Evolutionary conservation across 1,140 invertebrate genomes (phyloP).

Genomic region (Adoxophyes honmai): DNA sequence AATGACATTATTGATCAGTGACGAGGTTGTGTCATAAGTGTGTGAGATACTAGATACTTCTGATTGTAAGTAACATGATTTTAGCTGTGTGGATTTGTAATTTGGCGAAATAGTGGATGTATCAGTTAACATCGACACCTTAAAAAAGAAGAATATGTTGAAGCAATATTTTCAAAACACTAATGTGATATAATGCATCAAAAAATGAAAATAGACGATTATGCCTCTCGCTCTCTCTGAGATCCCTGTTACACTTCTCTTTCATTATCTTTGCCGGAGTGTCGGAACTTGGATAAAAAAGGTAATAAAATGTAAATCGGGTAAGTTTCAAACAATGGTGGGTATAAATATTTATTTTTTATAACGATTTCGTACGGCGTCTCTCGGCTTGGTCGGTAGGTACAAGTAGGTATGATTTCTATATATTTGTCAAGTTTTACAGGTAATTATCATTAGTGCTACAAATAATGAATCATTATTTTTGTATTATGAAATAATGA

Average conservation of each 20-base stretch:
- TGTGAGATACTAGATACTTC: too few relatives aligned
- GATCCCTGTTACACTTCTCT: background rate
- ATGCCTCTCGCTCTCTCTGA: background rate
- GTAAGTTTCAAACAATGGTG: background rate
- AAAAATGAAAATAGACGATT: too few relatives aligned
- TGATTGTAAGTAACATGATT: too few relatives aligned
- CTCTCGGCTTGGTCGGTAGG: slow-evolving; percentile 63
- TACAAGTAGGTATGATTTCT: slow-evolving; percentile 24
- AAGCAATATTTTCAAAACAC: too few relatives aligned
- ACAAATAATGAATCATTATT: background rate
- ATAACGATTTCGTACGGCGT: slow-evolving; percentile 21
- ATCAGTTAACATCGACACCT: too few relatives aligned
- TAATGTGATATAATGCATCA: too few relatives aligned
- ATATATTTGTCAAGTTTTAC: background rate
- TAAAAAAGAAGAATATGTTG: too few relatives aligned
- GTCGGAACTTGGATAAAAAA: background rate
- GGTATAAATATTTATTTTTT: slow-evolving; percentile 15
- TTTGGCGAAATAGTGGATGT: too few relatives aligned
- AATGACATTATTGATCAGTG: too few relatives aligned
- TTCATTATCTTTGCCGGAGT: background rate
- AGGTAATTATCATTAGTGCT: slow-evolving; percentile 1
- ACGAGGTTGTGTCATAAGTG: too few relatives aligned
- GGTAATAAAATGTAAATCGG: slow-evolving; percentile 7
- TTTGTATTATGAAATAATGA: too few relatives aligned
- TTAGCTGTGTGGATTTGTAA: too few relatives aligned